Evolutionary conservation across 64 coral and sea anemone genomes (phyloP).

Genomic region (Porites australiensis): DNA sequence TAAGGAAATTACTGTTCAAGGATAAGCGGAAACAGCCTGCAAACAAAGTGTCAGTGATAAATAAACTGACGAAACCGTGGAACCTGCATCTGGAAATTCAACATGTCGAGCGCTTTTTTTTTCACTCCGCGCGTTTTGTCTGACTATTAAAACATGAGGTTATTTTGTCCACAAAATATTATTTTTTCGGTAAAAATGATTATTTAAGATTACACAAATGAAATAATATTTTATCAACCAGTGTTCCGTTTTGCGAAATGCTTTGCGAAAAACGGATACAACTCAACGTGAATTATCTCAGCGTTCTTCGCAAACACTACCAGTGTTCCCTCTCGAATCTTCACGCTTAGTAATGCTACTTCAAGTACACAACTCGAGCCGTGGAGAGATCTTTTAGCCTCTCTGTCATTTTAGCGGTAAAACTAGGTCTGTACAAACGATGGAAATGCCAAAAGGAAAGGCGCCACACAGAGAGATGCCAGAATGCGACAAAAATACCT

Average conservation of each 20-base stretch:
- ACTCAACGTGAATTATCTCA: too few species aligned
- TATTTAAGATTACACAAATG: neutral
- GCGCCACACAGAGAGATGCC: neutral
- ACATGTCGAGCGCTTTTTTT: neutral
- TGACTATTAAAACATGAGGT: neutral
- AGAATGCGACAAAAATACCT: neutral
- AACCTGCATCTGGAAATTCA: neutral
- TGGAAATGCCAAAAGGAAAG: neutral
- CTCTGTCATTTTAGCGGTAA: too few species aligned
- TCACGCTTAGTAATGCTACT: too few species aligned
- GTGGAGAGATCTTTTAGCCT: too few species aligned
- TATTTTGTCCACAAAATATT: neutral
- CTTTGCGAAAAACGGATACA: too few species aligned
- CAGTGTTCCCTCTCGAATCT: too few species aligned
- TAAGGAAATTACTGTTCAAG: conserved; percentile 23
- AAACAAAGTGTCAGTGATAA: neutral
- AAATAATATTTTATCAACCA: neutral
- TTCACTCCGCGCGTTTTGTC: neutral
- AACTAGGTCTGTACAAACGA: too few species aligned
- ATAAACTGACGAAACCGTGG: neutral
- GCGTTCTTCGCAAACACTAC: too few species aligned
- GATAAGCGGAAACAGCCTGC: conserved; percentile 10
- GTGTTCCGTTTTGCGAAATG: neutral
- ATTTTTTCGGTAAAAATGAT: neutral
- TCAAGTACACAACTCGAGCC: too few species aligned